Conservation (phyloP, 2,888 invertebrate species). For the Pristionchus fissidentatus region DNA sequence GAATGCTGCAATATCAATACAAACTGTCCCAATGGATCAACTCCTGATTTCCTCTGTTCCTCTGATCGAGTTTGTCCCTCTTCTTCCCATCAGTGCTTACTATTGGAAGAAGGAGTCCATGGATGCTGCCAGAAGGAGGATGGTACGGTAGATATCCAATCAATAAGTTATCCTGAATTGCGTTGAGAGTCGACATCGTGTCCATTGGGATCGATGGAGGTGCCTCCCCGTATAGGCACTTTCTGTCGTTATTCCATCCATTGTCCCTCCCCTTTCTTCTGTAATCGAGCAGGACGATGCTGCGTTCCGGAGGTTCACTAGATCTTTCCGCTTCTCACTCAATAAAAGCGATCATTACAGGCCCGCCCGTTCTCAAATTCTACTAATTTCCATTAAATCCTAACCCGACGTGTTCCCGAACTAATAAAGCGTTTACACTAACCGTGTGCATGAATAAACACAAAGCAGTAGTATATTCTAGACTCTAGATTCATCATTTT, state of each 20-base stretch:
- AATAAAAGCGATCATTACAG: not conserved
- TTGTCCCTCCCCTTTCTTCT: slow-evolving; percentile 67
- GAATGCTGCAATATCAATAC: slow-evolving; percentile 59
- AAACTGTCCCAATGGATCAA: slow-evolving; percentile 63
- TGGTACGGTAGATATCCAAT: not conserved
- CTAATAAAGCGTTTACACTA: not conserved
- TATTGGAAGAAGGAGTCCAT: slow-evolving; percentile 29
- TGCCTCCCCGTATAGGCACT: slow-evolving; percentile 58
- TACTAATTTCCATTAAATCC: slow-evolving; percentile 8
- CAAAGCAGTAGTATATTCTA: not conserved
- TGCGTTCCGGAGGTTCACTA: slow-evolving; percentile 54
- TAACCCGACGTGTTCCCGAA: not conserved
- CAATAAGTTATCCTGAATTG: not conserved
- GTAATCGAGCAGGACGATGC: slow-evolving; percentile 61
- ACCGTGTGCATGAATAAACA: not conserved
- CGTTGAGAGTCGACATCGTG: slow-evolving; percentile 48
- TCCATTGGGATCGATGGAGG: slow-evolving; percentile 58
- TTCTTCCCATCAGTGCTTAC: slow-evolving; percentile 59
- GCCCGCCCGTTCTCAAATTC: not conserved
- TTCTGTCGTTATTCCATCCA: slow-evolving; percentile 64
- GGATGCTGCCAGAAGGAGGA: slow-evolving; percentile 21
- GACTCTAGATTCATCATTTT: not conserved
- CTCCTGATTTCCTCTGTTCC: slow-evolving; percentile 60
- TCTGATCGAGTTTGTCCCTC: slow-evolving; percentile 59
- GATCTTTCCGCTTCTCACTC: not conserved